A percentile compares a stretch with the other conserved stretches of the same genome.
Conservation (phyloP, 1,140 invertebrate species). For the Drosophila sucinea region DNA sequence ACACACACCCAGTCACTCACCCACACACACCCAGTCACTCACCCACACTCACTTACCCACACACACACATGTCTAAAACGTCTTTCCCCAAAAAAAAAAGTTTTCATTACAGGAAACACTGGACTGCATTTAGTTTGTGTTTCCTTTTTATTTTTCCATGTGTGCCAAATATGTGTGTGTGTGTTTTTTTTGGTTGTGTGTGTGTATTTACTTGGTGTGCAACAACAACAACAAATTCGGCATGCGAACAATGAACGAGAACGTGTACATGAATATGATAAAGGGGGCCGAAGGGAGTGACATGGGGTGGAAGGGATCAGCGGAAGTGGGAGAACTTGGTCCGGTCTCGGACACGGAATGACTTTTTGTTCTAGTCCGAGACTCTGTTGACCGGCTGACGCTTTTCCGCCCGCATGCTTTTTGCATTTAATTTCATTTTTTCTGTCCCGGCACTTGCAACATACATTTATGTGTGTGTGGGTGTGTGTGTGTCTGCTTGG, state of each 20-base stretch:
- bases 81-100: constrained; percentile 42
- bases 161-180: constrained; percentile 31
- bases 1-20: background rate
- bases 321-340: constrained; percentile 14
- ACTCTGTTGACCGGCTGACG: constrained; percentile 27
- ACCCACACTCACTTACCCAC: background rate
- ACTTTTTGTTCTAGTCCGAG: constrained; percentile 42
- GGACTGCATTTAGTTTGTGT: constrained; percentile 72
- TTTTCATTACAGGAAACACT: constrained; percentile 77
- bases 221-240: constrained; percentile 60
- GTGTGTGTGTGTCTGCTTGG: constrained; percentile 20
- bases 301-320: background rate
- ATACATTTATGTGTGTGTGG: background rate
- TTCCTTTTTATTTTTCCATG: constrained; percentile 45
- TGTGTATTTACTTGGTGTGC: constrained; percentile 77
- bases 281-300: background rate
- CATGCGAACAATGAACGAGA: constrained; percentile 67
- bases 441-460: constrained; percentile 19
- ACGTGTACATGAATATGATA: constrained; percentile 17
- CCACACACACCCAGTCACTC: background rate
- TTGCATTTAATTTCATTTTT: constrained; percentile 73
- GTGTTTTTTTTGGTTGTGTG: constrained; percentile 18
- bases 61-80: background rate
- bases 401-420: constrained; percentile 56
- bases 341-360: constrained; percentile 34